Evolutionary conservation across 2,888 invertebrate genomes (phyloP).

Genomic region (Pterobdella sp.): DNA sequence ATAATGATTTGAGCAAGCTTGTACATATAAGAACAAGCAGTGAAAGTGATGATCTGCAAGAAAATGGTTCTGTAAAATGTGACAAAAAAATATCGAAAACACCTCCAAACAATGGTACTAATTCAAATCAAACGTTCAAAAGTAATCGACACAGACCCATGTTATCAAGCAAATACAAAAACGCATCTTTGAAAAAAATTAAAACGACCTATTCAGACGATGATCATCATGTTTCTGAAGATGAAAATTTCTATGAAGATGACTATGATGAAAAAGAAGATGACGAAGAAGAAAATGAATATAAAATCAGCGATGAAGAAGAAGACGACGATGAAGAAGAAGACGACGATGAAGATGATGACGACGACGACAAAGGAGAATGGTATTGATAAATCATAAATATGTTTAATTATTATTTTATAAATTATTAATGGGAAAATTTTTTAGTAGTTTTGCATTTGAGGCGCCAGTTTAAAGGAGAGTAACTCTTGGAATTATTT

Average conservation of each 20-base stretch:
- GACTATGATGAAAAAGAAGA: not conserved
- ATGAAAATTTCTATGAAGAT: not conserved
- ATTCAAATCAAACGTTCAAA: not conserved
- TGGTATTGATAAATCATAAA: no score
- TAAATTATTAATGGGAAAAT: no score
- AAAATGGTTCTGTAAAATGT: not conserved
- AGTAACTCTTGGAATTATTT: no score
- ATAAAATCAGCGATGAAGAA: not conserved
- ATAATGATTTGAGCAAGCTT: not conserved
- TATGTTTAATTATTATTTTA: no score
- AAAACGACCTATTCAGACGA: not conserved
- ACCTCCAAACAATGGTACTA: not conserved
- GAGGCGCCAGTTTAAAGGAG: no score
- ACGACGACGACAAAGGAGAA: not conserved
- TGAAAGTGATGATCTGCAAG: not conserved
- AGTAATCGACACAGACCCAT: not conserved
- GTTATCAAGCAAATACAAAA: not conserved
- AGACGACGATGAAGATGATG: conserved; percentile 16
- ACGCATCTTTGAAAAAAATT: not conserved
- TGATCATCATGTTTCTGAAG: conserved; percentile 8
- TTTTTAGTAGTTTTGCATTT: no score
- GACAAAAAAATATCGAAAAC: not conserved
- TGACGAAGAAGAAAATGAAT: conserved; percentile 4
- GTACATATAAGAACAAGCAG: not conserved
- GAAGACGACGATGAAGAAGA: not conserved